Evolutionary conservation across 2,113 vertebrate species (phyloP).

Genomic region (Erythrocercus mccallii): DNA sequence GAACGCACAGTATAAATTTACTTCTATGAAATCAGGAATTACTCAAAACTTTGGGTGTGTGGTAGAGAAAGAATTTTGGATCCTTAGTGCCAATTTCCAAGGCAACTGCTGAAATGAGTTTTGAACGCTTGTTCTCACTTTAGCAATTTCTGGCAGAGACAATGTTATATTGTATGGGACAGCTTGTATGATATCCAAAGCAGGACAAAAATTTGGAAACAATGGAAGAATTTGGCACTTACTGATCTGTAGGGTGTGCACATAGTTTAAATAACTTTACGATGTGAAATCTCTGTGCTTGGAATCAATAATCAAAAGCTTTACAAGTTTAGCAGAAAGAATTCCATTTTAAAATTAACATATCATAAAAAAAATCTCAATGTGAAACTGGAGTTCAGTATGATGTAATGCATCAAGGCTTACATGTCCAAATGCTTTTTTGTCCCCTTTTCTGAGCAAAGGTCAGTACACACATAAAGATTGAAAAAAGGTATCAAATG

Average conservation of each 20-base stretch:
- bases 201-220: constrained; percentile 9
- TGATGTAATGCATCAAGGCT: not conserved
- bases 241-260: not conserved
- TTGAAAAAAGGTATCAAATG: not conserved
- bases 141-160: not conserved
- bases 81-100: not conserved
- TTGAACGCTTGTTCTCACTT: not conserved
- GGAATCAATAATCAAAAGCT: not conserved
- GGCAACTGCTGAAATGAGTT: not conserved
- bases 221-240: not conserved
- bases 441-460: not conserved
- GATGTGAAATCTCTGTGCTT: not conserved
- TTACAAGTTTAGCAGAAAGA: constrained; percentile 5
- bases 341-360: not conserved
- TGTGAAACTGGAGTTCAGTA: not conserved
- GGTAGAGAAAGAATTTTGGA: not conserved
- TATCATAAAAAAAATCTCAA: not conserved
- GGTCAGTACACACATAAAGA: not conserved
- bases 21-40: not conserved
- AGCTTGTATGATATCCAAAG: not conserved
- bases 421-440: not conserved
- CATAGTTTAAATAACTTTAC: not conserved
- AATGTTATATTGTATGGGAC: not conserved
- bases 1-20: not conserved
- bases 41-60: not conserved